Evolutionary conservation across 2,113 vertebrate species (phyloP).

Genomic region (Excalfactoria chinensis): DNA sequence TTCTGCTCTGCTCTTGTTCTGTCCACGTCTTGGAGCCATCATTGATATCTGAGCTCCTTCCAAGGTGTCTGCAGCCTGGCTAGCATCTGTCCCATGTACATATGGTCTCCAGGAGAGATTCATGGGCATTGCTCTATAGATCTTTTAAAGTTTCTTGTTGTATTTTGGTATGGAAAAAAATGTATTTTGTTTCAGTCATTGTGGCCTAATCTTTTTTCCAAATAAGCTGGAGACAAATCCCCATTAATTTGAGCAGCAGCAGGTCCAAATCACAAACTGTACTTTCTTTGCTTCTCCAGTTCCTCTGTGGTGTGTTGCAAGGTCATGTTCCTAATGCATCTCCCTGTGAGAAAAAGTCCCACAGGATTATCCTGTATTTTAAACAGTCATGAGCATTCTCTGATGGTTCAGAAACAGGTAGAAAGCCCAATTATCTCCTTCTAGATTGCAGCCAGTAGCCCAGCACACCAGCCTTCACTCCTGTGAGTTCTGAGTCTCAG

Average conservation of each 20-base stretch:
- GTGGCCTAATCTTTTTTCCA: not conserved
- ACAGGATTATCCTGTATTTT: not conserved
- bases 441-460: not conserved
- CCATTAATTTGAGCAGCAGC: not conserved
- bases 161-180: slow-evolving; percentile 25
- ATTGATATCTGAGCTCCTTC: slow-evolving; percentile 7
- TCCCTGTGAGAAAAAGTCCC: not conserved
- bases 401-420: slow-evolving; percentile 1
- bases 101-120: slow-evolving; percentile 33
- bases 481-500: not conserved
- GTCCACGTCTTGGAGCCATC: not conserved
- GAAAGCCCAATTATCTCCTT: not conserved
- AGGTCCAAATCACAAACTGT: not conserved
- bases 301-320: not conserved
- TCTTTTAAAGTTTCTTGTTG: slow-evolving; percentile 11
- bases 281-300: not conserved
- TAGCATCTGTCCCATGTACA: slow-evolving; percentile 36
- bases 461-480: not conserved
- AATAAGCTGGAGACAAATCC: not conserved
- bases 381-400: not conserved
- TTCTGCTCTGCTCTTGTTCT: not conserved
- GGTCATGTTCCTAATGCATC: fast-evolving
- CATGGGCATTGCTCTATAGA: not conserved
- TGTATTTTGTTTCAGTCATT: not conserved
- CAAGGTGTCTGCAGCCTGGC: slow-evolving; percentile 40